A percentile compares a stretch with the other conserved stretches of the same genome.
These are phyloP conservation scores for Actinia tenebrosa DNA, from an alignment of 64 coral and sea anemone genomes.

Conservation along the genomic window DNA sequence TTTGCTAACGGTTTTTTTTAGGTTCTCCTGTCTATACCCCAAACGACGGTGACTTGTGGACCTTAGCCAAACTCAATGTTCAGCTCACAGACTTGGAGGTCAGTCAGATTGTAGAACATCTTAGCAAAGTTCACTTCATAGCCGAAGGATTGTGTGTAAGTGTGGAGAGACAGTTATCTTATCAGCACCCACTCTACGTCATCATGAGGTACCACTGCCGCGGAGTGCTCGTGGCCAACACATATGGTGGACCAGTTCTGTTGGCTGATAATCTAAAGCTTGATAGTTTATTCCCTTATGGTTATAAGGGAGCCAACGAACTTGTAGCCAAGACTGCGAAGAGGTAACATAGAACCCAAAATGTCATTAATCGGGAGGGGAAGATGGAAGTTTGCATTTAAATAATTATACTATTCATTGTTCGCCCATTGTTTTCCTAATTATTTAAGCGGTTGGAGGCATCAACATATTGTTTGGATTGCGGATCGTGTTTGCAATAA, in stretches of 20 bases:
- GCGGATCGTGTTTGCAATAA: no score
- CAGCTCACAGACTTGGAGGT: conserved; percentile 39
- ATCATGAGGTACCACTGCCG: conserved; percentile 68
- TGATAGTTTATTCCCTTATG: conserved; percentile 35
- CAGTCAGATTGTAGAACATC: conserved; percentile 45
- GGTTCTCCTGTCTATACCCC: conserved; percentile 46
- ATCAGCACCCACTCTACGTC: conserved; percentile 44
- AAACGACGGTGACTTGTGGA: conserved; percentile 38
- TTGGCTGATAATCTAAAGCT: background rate
- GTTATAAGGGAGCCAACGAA: conserved; percentile 17
- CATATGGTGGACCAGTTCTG: conserved; percentile 25
- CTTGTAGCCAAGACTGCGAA: conserved; percentile 8
- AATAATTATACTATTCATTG: no score
- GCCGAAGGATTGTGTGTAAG: conserved; percentile 53
- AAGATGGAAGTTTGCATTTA: no score
- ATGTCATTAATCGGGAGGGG: no score
- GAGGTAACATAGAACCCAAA: background rate
- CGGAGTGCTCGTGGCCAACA: conserved; percentile 30
- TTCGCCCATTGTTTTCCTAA: no score
- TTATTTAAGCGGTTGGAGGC: no score
- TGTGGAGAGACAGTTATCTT: conserved; percentile 41
- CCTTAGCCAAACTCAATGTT: conserved; percentile 35
- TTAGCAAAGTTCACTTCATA: conserved; percentile 27
- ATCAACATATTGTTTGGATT: no score
- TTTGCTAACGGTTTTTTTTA: background rate